These are phyloP conservation scores for Gallinago undulata DNA, from an alignment of 2,113 vertebrate species.

Conservation along the genomic window DNA sequence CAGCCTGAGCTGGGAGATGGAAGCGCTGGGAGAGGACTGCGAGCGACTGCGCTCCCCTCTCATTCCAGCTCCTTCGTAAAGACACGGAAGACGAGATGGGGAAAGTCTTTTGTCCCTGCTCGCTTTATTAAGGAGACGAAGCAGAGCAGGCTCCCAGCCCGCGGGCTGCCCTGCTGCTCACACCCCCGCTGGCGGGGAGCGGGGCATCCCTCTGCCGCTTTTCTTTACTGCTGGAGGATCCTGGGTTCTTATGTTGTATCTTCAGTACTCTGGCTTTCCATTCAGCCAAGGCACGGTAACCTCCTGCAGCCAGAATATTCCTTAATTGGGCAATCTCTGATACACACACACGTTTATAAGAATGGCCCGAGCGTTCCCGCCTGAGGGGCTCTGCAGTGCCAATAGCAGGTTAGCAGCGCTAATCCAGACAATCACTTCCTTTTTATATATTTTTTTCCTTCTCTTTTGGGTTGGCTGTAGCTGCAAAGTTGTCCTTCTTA, in stretches of 20 bases:
- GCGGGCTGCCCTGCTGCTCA: neutral
- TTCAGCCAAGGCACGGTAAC: accelerated
- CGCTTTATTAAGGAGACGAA: accelerated
- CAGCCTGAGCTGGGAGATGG: neutral
- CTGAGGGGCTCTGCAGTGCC: neutral
- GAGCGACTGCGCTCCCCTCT: accelerated
- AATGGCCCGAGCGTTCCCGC: neutral
- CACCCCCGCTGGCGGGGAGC: neutral
- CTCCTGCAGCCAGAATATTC: neutral
- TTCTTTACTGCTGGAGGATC: neutral
- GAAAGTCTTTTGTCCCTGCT: neutral
- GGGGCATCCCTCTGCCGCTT: accelerated
- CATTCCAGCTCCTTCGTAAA: accelerated
- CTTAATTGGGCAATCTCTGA: neutral
- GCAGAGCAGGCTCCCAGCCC: neutral
- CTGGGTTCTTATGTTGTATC: neutral
- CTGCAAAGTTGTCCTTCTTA: neutral
- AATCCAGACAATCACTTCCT: neutral
- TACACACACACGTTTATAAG: neutral
- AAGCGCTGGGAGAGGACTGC: neutral
- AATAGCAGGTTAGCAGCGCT: neutral
- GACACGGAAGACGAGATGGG: neutral
- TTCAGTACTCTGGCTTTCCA: neutral
- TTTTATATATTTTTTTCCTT: too few species aligned
- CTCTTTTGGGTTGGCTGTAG: neutral